A percentile compares a stretch with the other conserved stretches of the same genome.
Conservation (phyloP, 2,797 vertebrate species). For the Cirrhinus mrigala region DNA sequence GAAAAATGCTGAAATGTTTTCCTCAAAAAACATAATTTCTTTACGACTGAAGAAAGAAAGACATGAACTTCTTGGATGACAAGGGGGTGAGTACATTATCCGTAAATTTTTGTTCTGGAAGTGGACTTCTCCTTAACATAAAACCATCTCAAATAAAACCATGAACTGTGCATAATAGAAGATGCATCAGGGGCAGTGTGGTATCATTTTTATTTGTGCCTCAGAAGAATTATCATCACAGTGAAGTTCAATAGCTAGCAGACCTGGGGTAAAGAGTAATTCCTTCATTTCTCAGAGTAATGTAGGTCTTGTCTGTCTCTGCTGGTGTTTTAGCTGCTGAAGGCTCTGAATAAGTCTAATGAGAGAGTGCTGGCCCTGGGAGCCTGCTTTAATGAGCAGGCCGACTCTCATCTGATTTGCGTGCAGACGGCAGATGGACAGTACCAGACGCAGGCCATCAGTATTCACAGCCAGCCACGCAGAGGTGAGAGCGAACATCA, state of each 20-base stretch:
- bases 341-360: conserved; percentile 97
- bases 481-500: conserved; percentile 81
- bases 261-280: background rate
- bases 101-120: too few species aligned
- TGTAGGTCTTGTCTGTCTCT: conserved; percentile 11
- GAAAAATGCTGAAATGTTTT: too few species aligned
- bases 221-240: background rate
- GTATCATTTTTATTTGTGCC: background rate
- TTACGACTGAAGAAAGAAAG: too few species aligned
- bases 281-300: background rate
- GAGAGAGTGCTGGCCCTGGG: conserved; percentile 96
- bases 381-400: conserved; percentile 94
- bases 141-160: background rate
- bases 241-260: background rate
- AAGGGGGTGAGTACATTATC: too few species aligned
- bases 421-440: conserved; percentile 95
- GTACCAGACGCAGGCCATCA: conserved; percentile 99
- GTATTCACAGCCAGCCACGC: conserved; percentile 96
- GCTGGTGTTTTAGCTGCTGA: conserved; percentile 88
- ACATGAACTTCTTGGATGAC: too few species aligned
- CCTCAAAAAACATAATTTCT: too few species aligned
- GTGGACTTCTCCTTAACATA: background rate
- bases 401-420: conserved; percentile 97
- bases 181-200: background rate
- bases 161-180: background rate